These are phyloP conservation scores for Phycodurus eques DNA, from an alignment of 2,113 vertebrate species.

Conservation along the genomic window DNA sequence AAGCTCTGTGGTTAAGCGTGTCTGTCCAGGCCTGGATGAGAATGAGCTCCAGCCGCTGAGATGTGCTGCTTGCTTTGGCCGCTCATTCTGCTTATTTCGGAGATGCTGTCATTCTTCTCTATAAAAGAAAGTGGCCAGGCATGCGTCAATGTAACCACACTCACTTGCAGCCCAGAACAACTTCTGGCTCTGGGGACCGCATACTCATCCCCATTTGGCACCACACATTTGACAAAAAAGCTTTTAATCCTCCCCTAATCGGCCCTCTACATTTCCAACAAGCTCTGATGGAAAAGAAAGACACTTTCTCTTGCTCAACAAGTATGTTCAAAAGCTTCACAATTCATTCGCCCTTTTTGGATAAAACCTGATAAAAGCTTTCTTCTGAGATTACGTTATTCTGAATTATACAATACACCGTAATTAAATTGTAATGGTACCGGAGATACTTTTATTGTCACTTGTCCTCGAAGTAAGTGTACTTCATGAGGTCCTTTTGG, in stretches of 20 bases:
- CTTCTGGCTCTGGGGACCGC: slow-evolving; percentile 43
- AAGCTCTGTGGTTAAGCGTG: slow-evolving; percentile 55
- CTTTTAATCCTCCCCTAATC: slow-evolving; percentile 15
- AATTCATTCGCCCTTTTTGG: slow-evolving; percentile 13
- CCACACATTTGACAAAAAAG: slow-evolving; percentile 12
- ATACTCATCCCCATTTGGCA: slow-evolving; percentile 51
- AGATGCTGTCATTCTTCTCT: slow-evolving; percentile 14
- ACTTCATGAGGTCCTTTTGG: background rate
- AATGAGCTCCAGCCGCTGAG: slow-evolving; percentile 3
- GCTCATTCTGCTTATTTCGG: slow-evolving; percentile 28
- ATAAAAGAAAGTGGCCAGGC: slow-evolving; percentile 4
- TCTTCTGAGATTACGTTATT: slow-evolving; percentile 9
- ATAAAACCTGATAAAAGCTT: background rate
- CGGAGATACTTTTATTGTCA: background rate
- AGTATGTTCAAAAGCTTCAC: slow-evolving; percentile 5
- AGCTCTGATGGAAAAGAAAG: slow-evolving; percentile 27
- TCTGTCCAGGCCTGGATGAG: slow-evolving; percentile 46
- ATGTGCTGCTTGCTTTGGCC: slow-evolving; percentile 1
- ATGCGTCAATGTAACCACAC: slow-evolving; percentile 43
- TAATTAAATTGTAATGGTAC: background rate
- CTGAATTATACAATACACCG: background rate
- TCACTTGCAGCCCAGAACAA: slow-evolving; percentile 51
- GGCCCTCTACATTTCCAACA: slow-evolving; percentile 19
- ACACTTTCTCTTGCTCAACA: slow-evolving; percentile 28
- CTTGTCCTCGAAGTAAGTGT: too few species aligned